Conservation (phyloP, 30 jellyfish, hydroid and myxozoan genomes). For the Calvadosia cruxmelitensis region DNA sequence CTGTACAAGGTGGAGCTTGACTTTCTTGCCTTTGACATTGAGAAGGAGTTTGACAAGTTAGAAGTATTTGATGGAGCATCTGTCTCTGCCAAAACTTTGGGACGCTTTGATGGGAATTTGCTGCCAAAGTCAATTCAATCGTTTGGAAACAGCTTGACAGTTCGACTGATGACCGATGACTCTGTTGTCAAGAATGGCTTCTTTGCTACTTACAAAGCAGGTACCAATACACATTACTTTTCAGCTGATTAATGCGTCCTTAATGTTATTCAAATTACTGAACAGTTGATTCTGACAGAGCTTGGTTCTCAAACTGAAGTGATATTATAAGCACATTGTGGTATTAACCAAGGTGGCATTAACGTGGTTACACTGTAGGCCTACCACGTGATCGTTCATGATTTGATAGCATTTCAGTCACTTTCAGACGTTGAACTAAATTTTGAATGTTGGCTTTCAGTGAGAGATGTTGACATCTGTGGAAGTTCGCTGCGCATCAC, state of each 20-base stretch:
- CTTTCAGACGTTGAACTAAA: too few species aligned
- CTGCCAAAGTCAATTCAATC: constrained; percentile 41
- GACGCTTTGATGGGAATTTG: constrained; percentile 29
- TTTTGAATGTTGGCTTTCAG: neutral
- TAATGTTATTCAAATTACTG: too few species aligned
- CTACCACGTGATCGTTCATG: too few species aligned
- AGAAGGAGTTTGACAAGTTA: constrained; percentile 54
- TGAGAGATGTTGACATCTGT: constrained; percentile 9
- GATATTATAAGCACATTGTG: too few species aligned
- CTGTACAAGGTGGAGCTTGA: constrained; percentile 37
- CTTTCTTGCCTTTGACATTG: constrained; percentile 29
- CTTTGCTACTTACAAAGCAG: constrained; percentile 70
- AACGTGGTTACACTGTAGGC: too few species aligned
- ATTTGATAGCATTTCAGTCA: too few species aligned
- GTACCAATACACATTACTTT: too few species aligned
- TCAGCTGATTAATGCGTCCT: too few species aligned
- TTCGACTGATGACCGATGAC: constrained; percentile 41
- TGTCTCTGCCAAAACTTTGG: constrained; percentile 33
- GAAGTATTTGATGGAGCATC: constrained; percentile 86
- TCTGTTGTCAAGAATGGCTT: constrained; percentile 46
- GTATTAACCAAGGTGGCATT: too few species aligned
- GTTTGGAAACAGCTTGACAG: constrained; percentile 51
- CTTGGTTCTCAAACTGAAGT: too few species aligned
- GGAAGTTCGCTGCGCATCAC: constrained; percentile 22
- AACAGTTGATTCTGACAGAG: too few species aligned